Evolutionary conservation across 2,888 invertebrate genomes (phyloP), one percentile per base, ranked within the genome.

Genomic region (Stenodema calcarata): DNA sequence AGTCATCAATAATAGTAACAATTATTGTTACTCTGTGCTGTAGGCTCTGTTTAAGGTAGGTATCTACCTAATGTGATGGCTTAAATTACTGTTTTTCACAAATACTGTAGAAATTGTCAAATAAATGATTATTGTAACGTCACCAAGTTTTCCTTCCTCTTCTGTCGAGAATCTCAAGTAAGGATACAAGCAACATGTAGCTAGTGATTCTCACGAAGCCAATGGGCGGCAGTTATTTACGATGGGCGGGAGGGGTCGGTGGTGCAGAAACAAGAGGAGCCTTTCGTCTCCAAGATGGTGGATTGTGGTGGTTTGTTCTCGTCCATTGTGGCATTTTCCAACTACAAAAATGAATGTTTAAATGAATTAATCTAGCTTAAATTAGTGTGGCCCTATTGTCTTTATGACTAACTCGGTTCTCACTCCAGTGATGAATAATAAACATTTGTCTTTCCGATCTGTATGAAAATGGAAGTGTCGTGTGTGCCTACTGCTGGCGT

Each of bases 241-340:
- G n/a, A 73, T 18, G 0, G 73, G 73, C 73, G n/a, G 73, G 73
- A 73, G 73, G 73, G 73, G 73, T 35, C 16, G 35, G 30, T 9
- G 35, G 62, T 62, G 27, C 18, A 62, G 62, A 9, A 62, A 62
- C 18, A 23, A 18, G n/a, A 23, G 50, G 50, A 50, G 18, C 62
- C 62, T 62, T 62, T 62, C 62, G 23, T 23, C 35, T 73, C 18
- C 62, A 80, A 80, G 80, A 50, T 80, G 50, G 62, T 80, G 80
- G 80, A 54, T 35, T 35, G 35, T 35, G 35, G 35, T 27, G 11
- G 44, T 47, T 23, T 44, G 78, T 78, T 44, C 28, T 42, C n/a
- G 30, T 35, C 35, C 14, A 41, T 42, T 75, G 35, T 75, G 42
- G 35, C 35, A 35, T 75, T 75, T 75, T 75, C 35, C 35, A 14